A percentile compares a stretch with the other conserved stretches of the same genome.
phyloP scores from a whole-genome alignment of 1,140 invertebrate genomes.

The Zaprionus ornatus region DNA sequence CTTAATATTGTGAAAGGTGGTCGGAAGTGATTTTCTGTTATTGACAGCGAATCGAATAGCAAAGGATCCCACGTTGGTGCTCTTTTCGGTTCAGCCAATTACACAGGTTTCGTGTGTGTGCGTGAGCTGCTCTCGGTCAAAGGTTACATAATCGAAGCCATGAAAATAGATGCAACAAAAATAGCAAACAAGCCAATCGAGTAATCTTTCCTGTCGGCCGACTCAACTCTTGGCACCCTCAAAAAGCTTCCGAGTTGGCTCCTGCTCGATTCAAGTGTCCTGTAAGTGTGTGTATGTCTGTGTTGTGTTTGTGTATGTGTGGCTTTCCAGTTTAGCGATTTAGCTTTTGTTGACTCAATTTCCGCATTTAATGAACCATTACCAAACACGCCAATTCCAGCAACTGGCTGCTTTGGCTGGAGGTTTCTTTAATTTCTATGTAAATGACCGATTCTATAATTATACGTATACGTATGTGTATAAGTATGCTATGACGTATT shows the following conservation, averaged over 20 bases:
- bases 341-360: constrained; percentile 83
- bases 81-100: not conserved
- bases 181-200: constrained; percentile 46
- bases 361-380: constrained; percentile 83
- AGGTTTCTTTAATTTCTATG: not conserved
- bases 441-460: not conserved
- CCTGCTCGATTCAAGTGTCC: constrained; percentile 15
- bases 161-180: constrained; percentile 30
- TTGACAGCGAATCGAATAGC: not conserved
- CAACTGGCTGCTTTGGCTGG: constrained; percentile 21
- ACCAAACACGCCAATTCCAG: constrained; percentile 69
- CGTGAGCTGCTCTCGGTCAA: not conserved
- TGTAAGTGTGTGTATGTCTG: constrained; percentile 8
- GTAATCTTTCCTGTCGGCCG: constrained; percentile 50
- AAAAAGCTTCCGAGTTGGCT: constrained; percentile 58
- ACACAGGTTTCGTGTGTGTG: not conserved
- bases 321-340: constrained; percentile 67
- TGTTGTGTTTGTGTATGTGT: constrained; percentile 38
- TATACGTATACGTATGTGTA: not conserved
- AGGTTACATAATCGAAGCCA: constrained; percentile 66
- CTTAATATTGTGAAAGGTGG: not conserved
- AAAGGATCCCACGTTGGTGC: not conserved
- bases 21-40: constrained; percentile 1
- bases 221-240: constrained; percentile 53
- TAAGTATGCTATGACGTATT: not conserved